Conservation (phyloP, 2,113 vertebrate genomes). For the Mobula hypostoma region DNA sequence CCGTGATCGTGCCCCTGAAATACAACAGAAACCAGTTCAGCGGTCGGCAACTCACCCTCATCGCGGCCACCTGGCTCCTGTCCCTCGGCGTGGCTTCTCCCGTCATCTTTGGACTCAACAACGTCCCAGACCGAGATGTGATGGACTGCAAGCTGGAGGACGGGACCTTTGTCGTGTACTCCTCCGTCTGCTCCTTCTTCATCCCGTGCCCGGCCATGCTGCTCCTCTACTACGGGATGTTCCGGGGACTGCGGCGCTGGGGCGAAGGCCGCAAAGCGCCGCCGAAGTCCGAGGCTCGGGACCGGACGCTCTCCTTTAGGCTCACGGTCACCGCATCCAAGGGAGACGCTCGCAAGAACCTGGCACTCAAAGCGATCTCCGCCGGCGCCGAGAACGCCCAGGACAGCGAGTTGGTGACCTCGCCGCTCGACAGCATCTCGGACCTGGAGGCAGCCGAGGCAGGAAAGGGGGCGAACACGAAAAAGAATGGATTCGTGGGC, state of each 20-base stretch:
- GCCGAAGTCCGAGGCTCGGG: constrained; percentile 30
- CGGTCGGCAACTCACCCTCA: constrained; percentile 55
- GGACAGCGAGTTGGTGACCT: constrained; percentile 51
- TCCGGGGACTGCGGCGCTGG: constrained; percentile 56
- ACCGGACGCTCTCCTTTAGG: constrained; percentile 47
- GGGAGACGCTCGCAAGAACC: constrained; percentile 45
- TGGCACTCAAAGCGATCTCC: constrained; percentile 46
- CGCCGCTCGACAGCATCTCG: constrained; percentile 52
- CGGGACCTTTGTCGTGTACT: constrained; percentile 61
- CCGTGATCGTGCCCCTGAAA: constrained; percentile 59
- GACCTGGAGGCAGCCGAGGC: constrained; percentile 48
- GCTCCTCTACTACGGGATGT: constrained; percentile 62
- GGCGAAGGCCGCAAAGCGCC: constrained; percentile 49
- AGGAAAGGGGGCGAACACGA: constrained; percentile 34
- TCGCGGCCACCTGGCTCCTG: constrained; percentile 59
- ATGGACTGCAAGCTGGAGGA: constrained; percentile 58
- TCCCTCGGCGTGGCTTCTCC: constrained; percentile 60
- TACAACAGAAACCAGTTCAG: constrained; percentile 67
- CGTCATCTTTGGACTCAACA: constrained; percentile 61
- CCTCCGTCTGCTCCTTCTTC: constrained; percentile 63
- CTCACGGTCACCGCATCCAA: constrained; percentile 45
- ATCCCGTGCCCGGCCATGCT: constrained; percentile 64
- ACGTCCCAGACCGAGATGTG: constrained; percentile 50
- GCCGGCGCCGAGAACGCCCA: constrained; percentile 42
- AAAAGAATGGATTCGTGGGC: constrained; percentile 46